These are phyloP conservation scores for Cephus rjabovi DNA, from an alignment of 2,888 invertebrate genomes.

Conservation along the genomic window DNA sequence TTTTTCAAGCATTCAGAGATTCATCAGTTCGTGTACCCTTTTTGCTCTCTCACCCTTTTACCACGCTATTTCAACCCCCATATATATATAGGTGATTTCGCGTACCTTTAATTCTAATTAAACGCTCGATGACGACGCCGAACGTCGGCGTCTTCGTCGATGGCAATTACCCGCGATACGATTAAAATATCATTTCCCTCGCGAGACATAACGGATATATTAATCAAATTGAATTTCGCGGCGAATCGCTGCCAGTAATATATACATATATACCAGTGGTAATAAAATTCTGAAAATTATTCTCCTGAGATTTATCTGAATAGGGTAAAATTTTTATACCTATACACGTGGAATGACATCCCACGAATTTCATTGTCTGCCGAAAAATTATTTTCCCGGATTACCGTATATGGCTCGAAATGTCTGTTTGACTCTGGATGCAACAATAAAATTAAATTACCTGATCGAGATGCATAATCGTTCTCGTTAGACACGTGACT, in stretches of 20 bases:
- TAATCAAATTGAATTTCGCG: not conserved
- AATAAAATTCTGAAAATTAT: too few species aligned
- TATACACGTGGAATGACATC: too few species aligned
- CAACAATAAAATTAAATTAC: not conserved
- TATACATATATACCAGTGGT: not conserved
- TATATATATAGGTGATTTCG: conserved; percentile 3
- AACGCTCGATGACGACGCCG: conserved; percentile 13
- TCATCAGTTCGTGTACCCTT: not conserved
- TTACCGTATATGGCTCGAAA: too few species aligned
- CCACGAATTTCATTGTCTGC: too few species aligned
- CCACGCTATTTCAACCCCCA: not conserved
- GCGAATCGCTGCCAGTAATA: not conserved
- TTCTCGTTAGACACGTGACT: not conserved
- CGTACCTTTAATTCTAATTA: conserved; percentile 23
- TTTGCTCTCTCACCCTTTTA: not conserved
- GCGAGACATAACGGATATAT: not conserved
- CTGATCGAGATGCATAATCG: not conserved
- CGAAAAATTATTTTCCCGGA: too few species aligned
- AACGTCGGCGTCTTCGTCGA: not conserved
- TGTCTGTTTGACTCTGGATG: not conserved
- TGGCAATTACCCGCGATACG: conserved; percentile 20
- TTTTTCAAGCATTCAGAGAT: not conserved
- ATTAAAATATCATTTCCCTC: conserved; percentile 21
- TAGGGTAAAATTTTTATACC: too few species aligned
- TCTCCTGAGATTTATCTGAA: too few species aligned